Evolutionary conservation across 2,113 vertebrate genomes (phyloP), one percentile per base, ranked within the genome.

Genomic region (Circaetus gallicus): DNA sequence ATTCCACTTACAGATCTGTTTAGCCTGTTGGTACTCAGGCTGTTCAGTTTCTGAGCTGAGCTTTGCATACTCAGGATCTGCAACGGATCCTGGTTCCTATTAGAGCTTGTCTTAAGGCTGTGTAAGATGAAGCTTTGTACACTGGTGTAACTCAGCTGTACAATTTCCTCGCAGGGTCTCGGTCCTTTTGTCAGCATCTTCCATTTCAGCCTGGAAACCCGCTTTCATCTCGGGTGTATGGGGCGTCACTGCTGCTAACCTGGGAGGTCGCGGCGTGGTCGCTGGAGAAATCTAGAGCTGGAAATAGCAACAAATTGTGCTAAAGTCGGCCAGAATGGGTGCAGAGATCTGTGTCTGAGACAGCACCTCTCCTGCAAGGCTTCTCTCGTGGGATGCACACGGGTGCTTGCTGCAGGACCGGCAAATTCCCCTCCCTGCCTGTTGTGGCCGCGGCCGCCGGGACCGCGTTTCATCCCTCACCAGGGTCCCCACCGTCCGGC

Each of bases 151-250:
- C 47, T 45, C 62, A 13, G 19, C 56, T 6, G 13, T 17, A 11
- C 3, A 3, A 9, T 61, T 55, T 67, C n/a, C n/a, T 11, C 18
- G 65, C 45, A 9, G 26, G 4, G 0, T 28, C 32, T 49, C 24
- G 2, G 32, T 24, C 29, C 42, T 58, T 49, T 14, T 19, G 22
- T 21, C 52, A 9, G 45, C 2, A 11, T 29, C 21, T 61, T 58
- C 38, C 52, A 6, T 81, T 55, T 42, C 34, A 12, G 40, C 47
- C 62, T 63, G 43, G 38, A 71, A 45, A 26, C 25, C 66, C 15
- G 56, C 63, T 25, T 29, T 49, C 14, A 1, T 7, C 28, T 40
- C 11, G 0, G 49, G 49, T 4, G 22, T 4, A 0, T 2, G 4
- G 26, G n/a, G 26, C 4, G 1, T n/a, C 55, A 3, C 71, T 26